Conservation (phyloP, 1,140 invertebrate species). For the Triops cancriformis region DNA sequence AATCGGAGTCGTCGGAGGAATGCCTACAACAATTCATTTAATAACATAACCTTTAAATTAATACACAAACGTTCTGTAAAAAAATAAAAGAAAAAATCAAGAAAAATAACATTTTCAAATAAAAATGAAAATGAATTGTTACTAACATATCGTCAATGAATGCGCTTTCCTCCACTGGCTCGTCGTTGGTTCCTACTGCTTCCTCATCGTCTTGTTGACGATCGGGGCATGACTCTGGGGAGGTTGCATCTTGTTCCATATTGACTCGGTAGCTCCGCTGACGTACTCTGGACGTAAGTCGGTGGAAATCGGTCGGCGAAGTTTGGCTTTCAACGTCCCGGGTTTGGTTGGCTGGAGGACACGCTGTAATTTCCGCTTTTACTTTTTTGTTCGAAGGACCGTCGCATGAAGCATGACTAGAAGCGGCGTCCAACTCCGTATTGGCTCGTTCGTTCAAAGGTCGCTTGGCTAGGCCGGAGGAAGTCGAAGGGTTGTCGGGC, state of each 20-base stretch:
- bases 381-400: neutral
- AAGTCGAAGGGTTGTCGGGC: neutral
- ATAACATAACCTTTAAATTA: no score
- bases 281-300: neutral
- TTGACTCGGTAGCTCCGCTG: neutral
- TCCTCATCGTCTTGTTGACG: neutral
- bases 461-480: neutral
- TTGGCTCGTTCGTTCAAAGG: neutral
- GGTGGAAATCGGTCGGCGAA: neutral
- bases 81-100: no score
- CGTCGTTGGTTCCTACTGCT: neutral
- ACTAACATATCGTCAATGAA: neutral
- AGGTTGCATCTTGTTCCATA: neutral
- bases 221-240: neutral
- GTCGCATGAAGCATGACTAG: neutral
- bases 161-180: neutral
- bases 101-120: no score
- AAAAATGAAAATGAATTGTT: no score
- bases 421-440: neutral
- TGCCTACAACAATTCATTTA: neutral
- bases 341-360: neutral
- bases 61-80: no score
- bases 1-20: neutral
- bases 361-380: neutral
- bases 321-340: neutral